Base-by-base conservation (phyloP, 1,140 invertebrate genomes). In the Sarcophaga peregrina region DNA sequence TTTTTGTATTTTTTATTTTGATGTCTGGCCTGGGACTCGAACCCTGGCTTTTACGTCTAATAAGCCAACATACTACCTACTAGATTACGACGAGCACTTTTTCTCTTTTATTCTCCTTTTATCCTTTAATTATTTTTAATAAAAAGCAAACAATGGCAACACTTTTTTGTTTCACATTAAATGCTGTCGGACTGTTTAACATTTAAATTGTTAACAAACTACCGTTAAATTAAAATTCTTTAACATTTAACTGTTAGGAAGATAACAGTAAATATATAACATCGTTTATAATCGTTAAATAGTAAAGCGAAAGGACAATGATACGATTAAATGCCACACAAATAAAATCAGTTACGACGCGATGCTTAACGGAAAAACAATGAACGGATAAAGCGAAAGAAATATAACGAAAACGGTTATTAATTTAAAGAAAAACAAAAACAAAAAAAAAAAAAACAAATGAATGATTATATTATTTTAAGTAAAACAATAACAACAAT, bases 251-350 rank as follows among this genome's bases (percentile, higher is more conserved):
- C 46, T 48, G 13, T n/a, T 9, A 48, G 20, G 5, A 48, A 76
- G 1, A 48, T 17, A 48, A 48, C 6, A 25, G 7, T 58, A 37
- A 68, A n/a, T 2, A 72, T 9, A 72, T 72, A 25, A 48, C 74
- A 20, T 78, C 75, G 75, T 78, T 15, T 50, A 11, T 4, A 9
- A 20, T 20, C 8, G n/a, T n/a, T 20, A 68, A 20, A n/a, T 13
- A 47, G 20, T 78, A 52, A 78, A 50, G 20, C 75, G 75, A 78
- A 78, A 78, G 75, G 75, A 78, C 75, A 78, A 52, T 20, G 20
- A 78, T 20, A 78, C 75, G 75, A 78, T 78, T n/a, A 50, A 78
- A 25, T 8, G 50, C 17, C 20, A 52, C 48, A 78, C 25, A 25
- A n/a, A 78, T 20, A 50, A 25, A 50, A 8, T 78, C 17, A 78